Conservation (phyloP, 2,888 invertebrate species). For the Eurois occulta region DNA sequence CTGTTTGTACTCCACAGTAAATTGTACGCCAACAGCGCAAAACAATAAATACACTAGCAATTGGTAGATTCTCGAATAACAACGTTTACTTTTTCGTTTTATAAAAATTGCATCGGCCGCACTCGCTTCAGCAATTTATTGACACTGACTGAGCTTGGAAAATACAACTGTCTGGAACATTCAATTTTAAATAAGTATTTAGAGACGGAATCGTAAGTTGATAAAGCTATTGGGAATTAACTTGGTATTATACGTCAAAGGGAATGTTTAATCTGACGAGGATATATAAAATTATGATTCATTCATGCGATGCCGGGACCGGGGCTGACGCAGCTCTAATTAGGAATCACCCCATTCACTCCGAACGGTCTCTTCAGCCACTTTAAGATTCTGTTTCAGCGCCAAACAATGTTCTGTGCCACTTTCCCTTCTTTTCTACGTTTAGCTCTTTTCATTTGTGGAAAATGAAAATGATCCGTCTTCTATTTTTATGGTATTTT, state of each 20-base stretch:
- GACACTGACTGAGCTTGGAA: constrained; percentile 56
- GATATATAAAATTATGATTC: constrained; percentile 62
- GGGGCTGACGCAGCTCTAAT: constrained; percentile 53
- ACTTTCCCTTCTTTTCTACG: constrained; percentile 31
- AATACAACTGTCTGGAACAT: constrained; percentile 51
- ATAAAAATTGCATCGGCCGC: constrained; percentile 73
- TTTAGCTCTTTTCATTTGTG: constrained; percentile 40
- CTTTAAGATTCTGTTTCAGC: constrained; percentile 65
- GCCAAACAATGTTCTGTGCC: constrained; percentile 55
- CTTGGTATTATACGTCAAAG: constrained; percentile 53
- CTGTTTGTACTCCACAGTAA: constrained; percentile 54
- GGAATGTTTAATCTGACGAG: constrained; percentile 46
- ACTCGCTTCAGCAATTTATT: constrained; percentile 72
- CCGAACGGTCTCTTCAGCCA: constrained; percentile 42
- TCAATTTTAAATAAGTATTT: constrained; percentile 57
- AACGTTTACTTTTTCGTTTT: constrained; percentile 71
- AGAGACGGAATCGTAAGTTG: constrained; percentile 33
- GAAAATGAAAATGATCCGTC: constrained; percentile 22
- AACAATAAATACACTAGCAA: constrained; percentile 69
- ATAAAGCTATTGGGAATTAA: constrained; percentile 44
- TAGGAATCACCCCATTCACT: constrained; percentile 59
- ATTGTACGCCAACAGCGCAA: constrained; percentile 63
- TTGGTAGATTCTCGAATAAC: constrained; percentile 69
- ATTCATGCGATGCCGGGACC: constrained; percentile 46
- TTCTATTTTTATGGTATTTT: background rate